These are phyloP conservation scores for Grallaria varia DNA, from an alignment of 2,113 vertebrate genomes.

Conservation along the genomic window DNA sequence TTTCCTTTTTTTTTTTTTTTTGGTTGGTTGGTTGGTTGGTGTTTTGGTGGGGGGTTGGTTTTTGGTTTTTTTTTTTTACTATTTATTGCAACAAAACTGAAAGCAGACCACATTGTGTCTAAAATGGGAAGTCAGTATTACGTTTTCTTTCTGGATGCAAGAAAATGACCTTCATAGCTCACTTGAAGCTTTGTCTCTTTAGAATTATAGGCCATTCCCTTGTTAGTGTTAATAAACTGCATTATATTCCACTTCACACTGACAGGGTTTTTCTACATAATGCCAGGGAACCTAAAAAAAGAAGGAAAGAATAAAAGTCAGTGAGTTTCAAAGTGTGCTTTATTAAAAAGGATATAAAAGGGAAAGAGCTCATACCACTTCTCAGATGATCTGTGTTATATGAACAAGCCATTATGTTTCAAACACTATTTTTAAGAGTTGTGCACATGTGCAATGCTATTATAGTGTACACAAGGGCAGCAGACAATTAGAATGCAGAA, in stretches of 20 bases:
- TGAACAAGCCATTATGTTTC: background rate
- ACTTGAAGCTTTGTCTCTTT: slow-evolving; percentile 41
- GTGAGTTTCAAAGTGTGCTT: background rate
- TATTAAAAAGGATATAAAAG: slow-evolving; percentile 5
- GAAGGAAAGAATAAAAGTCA: background rate
- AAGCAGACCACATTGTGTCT: background rate
- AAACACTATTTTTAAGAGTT: background rate
- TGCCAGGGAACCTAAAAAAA: background rate
- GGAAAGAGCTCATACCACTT: background rate
- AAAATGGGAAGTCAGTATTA: background rate
- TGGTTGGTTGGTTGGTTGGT: too few relatives aligned
- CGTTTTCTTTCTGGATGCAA: slow-evolving; percentile 37
- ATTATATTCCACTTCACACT: slow-evolving; percentile 33
- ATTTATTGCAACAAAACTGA: background rate
- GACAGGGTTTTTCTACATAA: slow-evolving; percentile 9
- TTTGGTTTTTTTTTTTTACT: slow-evolving; percentile 52
- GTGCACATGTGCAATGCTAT: background rate
- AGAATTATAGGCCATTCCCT: slow-evolving; percentile 35
- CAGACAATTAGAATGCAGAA: background rate
- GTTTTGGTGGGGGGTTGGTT: too few relatives aligned
- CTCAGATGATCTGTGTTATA: background rate
- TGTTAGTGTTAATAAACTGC: slow-evolving; percentile 56
- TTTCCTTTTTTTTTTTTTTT: too few relatives aligned
- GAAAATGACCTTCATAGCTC: slow-evolving; percentile 48
- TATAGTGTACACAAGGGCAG: accelerated